Base-by-base conservation (phyloP, 2,888 invertebrate species). In the Hipparchia semele region DNA sequence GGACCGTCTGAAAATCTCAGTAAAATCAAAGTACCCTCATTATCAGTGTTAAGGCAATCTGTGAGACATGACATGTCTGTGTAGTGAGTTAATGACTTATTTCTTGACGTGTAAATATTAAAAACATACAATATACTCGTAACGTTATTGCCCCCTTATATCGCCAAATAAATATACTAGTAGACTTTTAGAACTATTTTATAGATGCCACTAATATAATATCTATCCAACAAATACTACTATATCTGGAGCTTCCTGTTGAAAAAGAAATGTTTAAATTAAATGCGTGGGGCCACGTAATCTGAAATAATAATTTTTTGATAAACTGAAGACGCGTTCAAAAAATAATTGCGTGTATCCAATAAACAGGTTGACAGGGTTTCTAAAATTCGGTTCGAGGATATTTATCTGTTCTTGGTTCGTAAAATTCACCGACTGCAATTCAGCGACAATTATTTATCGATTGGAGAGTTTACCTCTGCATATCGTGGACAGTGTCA, bases 311-410 rank as follows among this genome's bases (percentile, higher is more conserved):
- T 72, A 73, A 68, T 69, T 75, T 76, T 71, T 62, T 71, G 64
- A 72, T 69, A 56, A 64, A 69, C 8, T 7, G 23, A 58, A 54
- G 53, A 53, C 53, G 12, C 53, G 12, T 13, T n/a, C 54, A 13
- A 13, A 56, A 46, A 49, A 58, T 76, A 75, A 75, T 23, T 49
- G 49, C 59, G 59, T 33, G 49, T 49, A 33, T 49, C 12, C 13
- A 60, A 51, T 71, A 68, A 23, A 23, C 80, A 84, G 91, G 91
- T 86, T 86, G 88, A 90, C 91, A 91, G 91, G 91, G 91, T 91
- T 86, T 83, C 81, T 84, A 82, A 74, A 79, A 80, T 86, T 85
- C 79, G 78, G 81, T 85, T 85, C 78, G 76, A 80, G 6, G 3
- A 6, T n/a, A 7, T 23, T 23, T 23, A 56, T 6, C 13, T 56